Conservation (phyloP, 2,797 vertebrate genomes). For the Apogon hyalosoma region DNA sequence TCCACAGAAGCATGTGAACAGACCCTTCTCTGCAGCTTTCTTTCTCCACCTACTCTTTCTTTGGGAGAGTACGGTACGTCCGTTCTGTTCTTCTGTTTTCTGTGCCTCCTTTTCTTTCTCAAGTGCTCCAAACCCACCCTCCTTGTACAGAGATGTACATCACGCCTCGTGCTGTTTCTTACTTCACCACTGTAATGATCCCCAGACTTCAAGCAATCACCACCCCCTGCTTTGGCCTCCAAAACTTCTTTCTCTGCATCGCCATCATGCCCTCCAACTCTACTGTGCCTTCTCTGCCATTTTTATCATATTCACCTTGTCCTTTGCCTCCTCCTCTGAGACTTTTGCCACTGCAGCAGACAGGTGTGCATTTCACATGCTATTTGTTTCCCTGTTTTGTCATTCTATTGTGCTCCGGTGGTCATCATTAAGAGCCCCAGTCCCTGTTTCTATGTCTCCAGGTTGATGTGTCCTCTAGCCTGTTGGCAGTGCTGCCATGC, state of each 20-base stretch:
- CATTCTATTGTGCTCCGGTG: constrained; percentile 62
- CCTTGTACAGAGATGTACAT: constrained; percentile 30
- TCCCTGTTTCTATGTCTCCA: constrained; percentile 59
- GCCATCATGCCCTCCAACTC: constrained; percentile 8
- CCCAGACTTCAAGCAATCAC: not conserved
- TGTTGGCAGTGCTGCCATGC: constrained; percentile 60
- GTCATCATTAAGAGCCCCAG: constrained; percentile 76
- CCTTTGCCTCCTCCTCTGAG: constrained; percentile 43
- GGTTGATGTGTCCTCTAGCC: constrained; percentile 66
- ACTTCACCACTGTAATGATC: not conserved
- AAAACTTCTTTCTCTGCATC: not conserved
- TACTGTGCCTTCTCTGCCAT: constrained; percentile 38
- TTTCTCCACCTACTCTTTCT: constrained; percentile 67
- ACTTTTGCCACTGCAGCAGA: constrained; percentile 47
- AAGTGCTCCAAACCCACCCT: constrained; percentile 29
- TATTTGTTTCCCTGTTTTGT: constrained; percentile 75
- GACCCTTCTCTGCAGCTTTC: constrained; percentile 59
- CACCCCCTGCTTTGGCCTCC: constrained; percentile 22
- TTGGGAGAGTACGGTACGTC: constrained; percentile 41
- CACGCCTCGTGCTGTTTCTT: constrained; percentile 1
- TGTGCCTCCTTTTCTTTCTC: constrained; percentile 29
- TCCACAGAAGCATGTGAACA: constrained; percentile 48
- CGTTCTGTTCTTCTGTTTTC: constrained; percentile 46
- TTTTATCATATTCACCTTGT: constrained; percentile 52
- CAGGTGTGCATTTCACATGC: constrained; percentile 74